These are phyloP conservation scores for Acanthurus lineatus DNA, from an alignment of 2,797 vertebrate genomes.

Conservation along the genomic window DNA sequence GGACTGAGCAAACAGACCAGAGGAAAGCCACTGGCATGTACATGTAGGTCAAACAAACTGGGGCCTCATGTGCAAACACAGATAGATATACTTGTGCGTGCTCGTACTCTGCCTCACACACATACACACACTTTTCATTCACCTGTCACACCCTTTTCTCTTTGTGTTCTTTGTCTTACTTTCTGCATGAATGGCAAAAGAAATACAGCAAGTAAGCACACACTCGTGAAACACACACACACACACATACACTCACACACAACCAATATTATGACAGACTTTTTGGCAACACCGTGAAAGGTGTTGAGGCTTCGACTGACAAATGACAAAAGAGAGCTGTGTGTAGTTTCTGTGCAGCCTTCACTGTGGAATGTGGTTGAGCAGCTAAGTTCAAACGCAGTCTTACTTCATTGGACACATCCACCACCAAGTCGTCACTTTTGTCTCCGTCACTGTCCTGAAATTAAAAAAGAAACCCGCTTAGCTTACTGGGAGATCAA, in stretches of 20 bases:
- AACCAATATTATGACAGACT: conserved; percentile 71
- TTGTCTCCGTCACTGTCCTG: conserved; percentile 98
- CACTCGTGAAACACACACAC: conserved; percentile 12
- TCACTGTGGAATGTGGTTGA: conserved; percentile 60
- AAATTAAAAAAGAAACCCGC: conserved; percentile 43
- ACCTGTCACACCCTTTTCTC: conserved; percentile 74
- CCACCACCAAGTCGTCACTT: conserved; percentile 96
- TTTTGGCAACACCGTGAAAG: conserved; percentile 60
- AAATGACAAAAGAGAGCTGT: conserved; percentile 51
- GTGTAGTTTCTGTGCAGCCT: conserved; percentile 47
- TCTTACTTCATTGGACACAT: conserved; percentile 96
- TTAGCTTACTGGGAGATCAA: neutral
- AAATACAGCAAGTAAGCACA: conserved; percentile 51
- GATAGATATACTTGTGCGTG: conserved; percentile 75
- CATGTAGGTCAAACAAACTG: conserved; percentile 82
- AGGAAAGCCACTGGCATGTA: conserved; percentile 77
- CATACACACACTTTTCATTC: conserved; percentile 70
- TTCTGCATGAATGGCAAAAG: conserved; percentile 64
- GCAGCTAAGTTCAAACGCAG: conserved; percentile 39
- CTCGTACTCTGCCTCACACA: conserved; percentile 46
- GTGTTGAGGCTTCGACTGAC: conserved; percentile 55
- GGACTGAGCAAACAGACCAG: conserved; percentile 76
- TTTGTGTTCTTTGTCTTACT: conserved; percentile 74
- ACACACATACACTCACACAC: conserved; percentile 49
- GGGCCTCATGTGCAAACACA: conserved; percentile 81